A percentile compares a stretch with the other conserved stretches of the same genome.
These are phyloP conservation scores for Myotis yumanensis DNA, from an alignment of 2,113 vertebrate species.

Conservation along the genomic window DNA sequence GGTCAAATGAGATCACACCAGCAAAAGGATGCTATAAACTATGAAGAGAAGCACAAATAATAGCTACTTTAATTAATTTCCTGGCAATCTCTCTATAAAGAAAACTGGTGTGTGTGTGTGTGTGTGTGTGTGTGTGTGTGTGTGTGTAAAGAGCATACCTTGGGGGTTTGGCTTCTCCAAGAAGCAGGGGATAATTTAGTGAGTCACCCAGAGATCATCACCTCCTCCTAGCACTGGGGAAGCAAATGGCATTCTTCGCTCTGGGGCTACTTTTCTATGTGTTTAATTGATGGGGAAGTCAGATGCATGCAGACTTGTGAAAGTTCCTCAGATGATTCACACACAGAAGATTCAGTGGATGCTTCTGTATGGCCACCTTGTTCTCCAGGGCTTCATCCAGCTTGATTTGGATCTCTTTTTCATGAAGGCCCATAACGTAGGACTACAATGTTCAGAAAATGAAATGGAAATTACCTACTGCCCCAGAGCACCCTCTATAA, in stretches of 20 bases:
- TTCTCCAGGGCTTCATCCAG: neutral
- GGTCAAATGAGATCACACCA: neutral
- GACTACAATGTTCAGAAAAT: neutral
- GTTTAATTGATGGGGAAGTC: neutral
- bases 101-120: neutral
- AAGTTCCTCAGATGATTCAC: neutral
- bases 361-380: neutral
- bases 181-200: neutral
- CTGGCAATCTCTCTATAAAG: neutral
- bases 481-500: neutral
- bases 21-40: neutral
- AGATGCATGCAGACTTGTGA: neutral
- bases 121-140: neutral
- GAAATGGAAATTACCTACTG: neutral
- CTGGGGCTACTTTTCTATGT: neutral
- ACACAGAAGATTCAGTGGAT: neutral
- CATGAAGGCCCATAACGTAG: neutral
- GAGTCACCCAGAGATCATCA: neutral
- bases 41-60: slow-evolving; percentile 10
- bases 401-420: neutral
- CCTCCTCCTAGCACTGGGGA: neutral
- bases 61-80: slow-evolving; percentile 32
- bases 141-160: neutral
- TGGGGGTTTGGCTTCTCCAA: neutral
- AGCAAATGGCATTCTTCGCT: neutral